Evolutionary conservation across 2,888 invertebrate species (phyloP), one percentile per base, ranked within the genome.

Genomic region (Pimpla rufipes): DNA sequence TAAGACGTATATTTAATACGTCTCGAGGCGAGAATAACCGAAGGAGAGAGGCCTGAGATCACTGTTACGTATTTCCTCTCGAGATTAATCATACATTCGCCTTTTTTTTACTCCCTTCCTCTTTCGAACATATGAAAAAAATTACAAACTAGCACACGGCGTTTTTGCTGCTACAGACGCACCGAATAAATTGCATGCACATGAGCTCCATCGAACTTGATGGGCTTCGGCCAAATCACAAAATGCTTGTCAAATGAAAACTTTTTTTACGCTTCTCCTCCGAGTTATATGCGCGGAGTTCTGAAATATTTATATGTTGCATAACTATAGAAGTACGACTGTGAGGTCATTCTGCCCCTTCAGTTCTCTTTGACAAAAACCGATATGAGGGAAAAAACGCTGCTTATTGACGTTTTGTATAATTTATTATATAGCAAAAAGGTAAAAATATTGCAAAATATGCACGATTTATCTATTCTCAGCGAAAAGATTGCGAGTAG

Each of bases 301-400:
- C 16, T 80, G 52, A 52, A 64, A 80, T 75, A 40, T 75, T 80
- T 29, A 35, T 70, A 52, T 62, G 37, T 80, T 75, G 80, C 80
- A 70, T 75, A 70, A 80, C 37, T 50, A 16, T 29, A n/a, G 16
- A 29, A 1, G 0, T 29, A 6, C 42, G n/a, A 6, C 0, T 23
- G 4, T 42, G 13, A 16, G 42, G 18, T 5, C 18, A 29, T 8
- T 18, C 13, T 42, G 11, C 64, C 42, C 21, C 42, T 18, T 6
- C 7, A 6, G n/a, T 23, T 42, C 2, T 45, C 45, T 66, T 7
- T 11, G 1, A 45, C n/a, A 57, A n/a, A 29, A 57, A 57, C 1
- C 1, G 11, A n/a, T 11, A 57, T 7, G 57, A 57, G 29, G 37
- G 37, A 59, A 35, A 59, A 59, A 59, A 35, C 37, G 57, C 4